Evolutionary conservation across 2,888 invertebrate species (phyloP), one percentile per base, ranked within the genome.

Genomic region (Aricia artaxerxes): DNA sequence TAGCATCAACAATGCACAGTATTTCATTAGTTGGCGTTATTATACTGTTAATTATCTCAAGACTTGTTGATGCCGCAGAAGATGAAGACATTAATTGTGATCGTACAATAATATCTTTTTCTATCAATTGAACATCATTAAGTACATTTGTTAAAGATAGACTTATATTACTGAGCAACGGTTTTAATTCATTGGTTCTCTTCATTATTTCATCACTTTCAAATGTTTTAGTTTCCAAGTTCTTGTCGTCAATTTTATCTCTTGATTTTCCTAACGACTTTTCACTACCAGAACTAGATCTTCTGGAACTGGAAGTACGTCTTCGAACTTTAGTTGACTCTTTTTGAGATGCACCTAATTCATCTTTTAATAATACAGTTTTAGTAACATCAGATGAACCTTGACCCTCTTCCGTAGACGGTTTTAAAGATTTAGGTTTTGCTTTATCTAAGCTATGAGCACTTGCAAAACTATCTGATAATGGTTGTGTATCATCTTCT

Each of bases 11-110:
- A 83, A 96, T 95, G 73, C 95, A 95, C 83, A 96, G 95, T 64
- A 97, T 95, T 87, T 96, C 96, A 79, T 94, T 95, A 16, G 97
- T 86, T 0, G 97, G 96, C 60, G 95, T 95, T 9, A 95, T 91
- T 44, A 97, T 88, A 84, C 95, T 96, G 76, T 93, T 94, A 13
- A 97, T 95, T 49, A 96, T 95, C 87, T 96, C 96, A 81, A 96
- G 93, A 85, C 96, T 97, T 84, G 95, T 95, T 79, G 96, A 95
- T 0, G 96, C 96, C 3, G 96, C 95, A 40, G 96, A 95, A 11
- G 96, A 95, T 0, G 96, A 95, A 85, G 96, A 95, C 95, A 97
- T 96, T 81, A 96, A 90, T 77, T 95, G 95, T 9, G 96, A 96
- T 86, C 96, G 96, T 3, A 95, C 89, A 73, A 96, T 90, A 7